Percentiles rank a stretch among this genome's conserved stretches.
Conservation (phyloP, 2,888 invertebrate genomes). For the Cantharis lateralis region DNA sequence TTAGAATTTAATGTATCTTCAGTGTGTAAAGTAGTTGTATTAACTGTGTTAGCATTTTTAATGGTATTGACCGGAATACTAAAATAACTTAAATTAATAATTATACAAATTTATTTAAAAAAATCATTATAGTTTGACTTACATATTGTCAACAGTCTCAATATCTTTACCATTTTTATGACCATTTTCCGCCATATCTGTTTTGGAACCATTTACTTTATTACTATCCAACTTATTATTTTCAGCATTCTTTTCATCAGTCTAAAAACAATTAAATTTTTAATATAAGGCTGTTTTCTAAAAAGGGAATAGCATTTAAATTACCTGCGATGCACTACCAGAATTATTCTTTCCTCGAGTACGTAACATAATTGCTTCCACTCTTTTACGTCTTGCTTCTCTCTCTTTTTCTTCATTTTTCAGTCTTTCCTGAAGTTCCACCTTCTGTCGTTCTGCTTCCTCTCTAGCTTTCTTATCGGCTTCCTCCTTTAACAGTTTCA, state of each 20-base stretch:
- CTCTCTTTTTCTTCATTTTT: slow-evolving; percentile 89
- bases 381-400: slow-evolving; percentile 83
- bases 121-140: slow-evolving; percentile 41
- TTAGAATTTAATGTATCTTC: slow-evolving; percentile 56
- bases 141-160: slow-evolving; percentile 55
- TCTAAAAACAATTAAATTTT: slow-evolving; percentile 31
- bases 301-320: too few species aligned
- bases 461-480: slow-evolving; percentile 80
- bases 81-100: slow-evolving; percentile 30
- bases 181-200: slow-evolving; percentile 40
- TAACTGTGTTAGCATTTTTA: slow-evolving; percentile 55
- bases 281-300: too few species aligned
- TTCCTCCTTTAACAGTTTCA: slow-evolving; percentile 73
- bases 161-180: slow-evolving; percentile 52
- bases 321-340: slow-evolving; percentile 37
- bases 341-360: slow-evolving; percentile 65
- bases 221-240: slow-evolving; percentile 38
- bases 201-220: slow-evolving; percentile 51
- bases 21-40: slow-evolving; percentile 50
- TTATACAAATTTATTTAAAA: background rate
- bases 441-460: slow-evolving; percentile 81
- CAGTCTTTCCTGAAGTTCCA: slow-evolving; percentile 81
- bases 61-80: slow-evolving; percentile 54
- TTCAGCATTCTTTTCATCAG: slow-evolving; percentile 43
- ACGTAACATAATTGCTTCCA: slow-evolving; percentile 90